These are phyloP conservation scores for Puffinus mauretanicus DNA, from an alignment of 2,113 vertebrate species.

Conservation along the genomic window DNA sequence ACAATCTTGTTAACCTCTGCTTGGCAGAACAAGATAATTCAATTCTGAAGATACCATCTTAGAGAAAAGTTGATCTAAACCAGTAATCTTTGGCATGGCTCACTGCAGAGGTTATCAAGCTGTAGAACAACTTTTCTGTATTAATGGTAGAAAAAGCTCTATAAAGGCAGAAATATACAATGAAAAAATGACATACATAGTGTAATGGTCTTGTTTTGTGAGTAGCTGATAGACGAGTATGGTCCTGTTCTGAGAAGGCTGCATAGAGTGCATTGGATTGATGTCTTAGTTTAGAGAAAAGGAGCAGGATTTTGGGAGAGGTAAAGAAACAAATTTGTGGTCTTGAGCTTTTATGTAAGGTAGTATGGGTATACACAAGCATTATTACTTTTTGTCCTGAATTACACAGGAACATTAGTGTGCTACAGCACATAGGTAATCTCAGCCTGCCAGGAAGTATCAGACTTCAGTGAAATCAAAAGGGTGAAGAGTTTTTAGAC, in stretches of 20 bases:
- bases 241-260: not conserved
- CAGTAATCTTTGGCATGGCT: not conserved
- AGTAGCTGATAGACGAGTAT: not conserved
- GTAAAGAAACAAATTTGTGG: not conserved
- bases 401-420: not conserved
- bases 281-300: not conserved
- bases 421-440: not conserved
- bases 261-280: not conserved
- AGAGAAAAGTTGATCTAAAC: not conserved
- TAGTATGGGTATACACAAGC: not conserved
- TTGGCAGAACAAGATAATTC: not conserved
- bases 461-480: not conserved
- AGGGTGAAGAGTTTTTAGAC: not conserved
- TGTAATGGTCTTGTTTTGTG: not conserved
- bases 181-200: not conserved
- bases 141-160: not conserved
- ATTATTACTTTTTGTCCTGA: not conserved
- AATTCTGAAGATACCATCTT: not conserved
- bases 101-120: not conserved
- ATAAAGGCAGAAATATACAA: not conserved
- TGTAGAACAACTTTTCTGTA: not conserved
- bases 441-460: not conserved
- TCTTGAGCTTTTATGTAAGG: not conserved
- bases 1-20: not conserved
- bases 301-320: not conserved